Conservation (phyloP, 2,113 vertebrate species). For the Gallinago jamesoni region DNA sequence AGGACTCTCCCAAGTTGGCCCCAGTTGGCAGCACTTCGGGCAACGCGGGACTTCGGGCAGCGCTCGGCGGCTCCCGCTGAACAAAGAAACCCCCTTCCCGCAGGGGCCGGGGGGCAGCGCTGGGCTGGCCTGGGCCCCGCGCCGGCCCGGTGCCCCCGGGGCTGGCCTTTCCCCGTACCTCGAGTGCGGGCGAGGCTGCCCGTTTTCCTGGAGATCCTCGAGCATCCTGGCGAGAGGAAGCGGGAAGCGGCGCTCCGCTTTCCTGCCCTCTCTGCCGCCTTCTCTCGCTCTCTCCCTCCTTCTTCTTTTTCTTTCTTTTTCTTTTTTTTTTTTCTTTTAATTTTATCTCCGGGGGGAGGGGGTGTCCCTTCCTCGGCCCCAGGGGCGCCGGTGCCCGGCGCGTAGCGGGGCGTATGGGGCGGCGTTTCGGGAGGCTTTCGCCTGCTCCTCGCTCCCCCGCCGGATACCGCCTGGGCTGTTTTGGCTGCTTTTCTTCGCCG, state of each 20-base stretch:
- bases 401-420: conserved; percentile 35
- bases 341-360: neutral
- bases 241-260: neutral
- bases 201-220: neutral
- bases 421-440: neutral
- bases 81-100: neutral
- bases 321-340: neutral
- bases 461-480: conserved; percentile 59
- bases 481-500: conserved; percentile 43
- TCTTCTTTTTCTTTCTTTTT: neutral
- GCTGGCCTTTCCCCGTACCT: neutral
- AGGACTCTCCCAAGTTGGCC: conserved; percentile 39
- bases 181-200: neutral
- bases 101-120: neutral
- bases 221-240: neutral
- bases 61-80: neutral
- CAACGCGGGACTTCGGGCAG: neutral
- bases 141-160: neutral
- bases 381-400: conserved; percentile 1
- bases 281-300: neutral
- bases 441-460: neutral
- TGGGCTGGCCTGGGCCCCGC: neutral
- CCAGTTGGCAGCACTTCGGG: conserved; percentile 50
- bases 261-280: neutral
- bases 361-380: neutral